These are phyloP conservation scores for Phenganax subtilis DNA, from an alignment of 92 coral and sea anemone genomes.

Conservation along the genomic window DNA sequence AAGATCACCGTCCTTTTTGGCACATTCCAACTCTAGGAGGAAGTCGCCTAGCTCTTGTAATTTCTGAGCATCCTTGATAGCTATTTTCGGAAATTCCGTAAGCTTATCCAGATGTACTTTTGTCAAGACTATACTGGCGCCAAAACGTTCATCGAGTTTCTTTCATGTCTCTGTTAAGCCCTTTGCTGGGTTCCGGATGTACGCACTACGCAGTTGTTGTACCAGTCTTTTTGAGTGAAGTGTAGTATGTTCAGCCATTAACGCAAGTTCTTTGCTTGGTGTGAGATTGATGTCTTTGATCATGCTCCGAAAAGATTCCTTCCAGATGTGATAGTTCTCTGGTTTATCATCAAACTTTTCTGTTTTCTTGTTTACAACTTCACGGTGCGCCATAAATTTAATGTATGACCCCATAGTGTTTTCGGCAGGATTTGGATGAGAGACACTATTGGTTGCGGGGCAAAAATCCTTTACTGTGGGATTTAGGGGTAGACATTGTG, in stretches of 20 bases:
- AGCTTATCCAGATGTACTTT: slow-evolving; percentile 51
- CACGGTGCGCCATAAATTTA: slow-evolving; percentile 50
- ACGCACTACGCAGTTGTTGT: not conserved
- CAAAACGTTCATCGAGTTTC: slow-evolving; percentile 52
- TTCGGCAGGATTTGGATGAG: not conserved
- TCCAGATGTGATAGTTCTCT: not conserved
- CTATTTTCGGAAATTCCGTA: slow-evolving; percentile 38
- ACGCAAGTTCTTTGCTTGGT: not conserved
- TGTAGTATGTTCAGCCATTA: not conserved
- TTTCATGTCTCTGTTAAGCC: slow-evolving; percentile 46
- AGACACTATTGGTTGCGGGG: slow-evolving; percentile 1
- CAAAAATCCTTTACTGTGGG: slow-evolving; percentile 39
- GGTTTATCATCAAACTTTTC: slow-evolving; percentile 36
- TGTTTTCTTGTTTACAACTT: slow-evolving; percentile 46
- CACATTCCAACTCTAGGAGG: slow-evolving; percentile 7
- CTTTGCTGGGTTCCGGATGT: slow-evolving; percentile 43
- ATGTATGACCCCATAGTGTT: slow-evolving; percentile 33
- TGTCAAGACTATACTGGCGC: slow-evolving; percentile 49
- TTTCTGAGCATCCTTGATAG: not conserved
- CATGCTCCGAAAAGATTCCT: not conserved
- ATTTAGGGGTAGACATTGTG: slow-evolving; percentile 21
- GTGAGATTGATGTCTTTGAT: not conserved
- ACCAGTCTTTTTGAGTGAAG: not conserved
- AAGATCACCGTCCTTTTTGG: slow-evolving; percentile 6
- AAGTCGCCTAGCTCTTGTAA: not conserved